Base-by-base conservation (phyloP, 2,888 invertebrate genomes). In the Oscheius sp. region DNA sequence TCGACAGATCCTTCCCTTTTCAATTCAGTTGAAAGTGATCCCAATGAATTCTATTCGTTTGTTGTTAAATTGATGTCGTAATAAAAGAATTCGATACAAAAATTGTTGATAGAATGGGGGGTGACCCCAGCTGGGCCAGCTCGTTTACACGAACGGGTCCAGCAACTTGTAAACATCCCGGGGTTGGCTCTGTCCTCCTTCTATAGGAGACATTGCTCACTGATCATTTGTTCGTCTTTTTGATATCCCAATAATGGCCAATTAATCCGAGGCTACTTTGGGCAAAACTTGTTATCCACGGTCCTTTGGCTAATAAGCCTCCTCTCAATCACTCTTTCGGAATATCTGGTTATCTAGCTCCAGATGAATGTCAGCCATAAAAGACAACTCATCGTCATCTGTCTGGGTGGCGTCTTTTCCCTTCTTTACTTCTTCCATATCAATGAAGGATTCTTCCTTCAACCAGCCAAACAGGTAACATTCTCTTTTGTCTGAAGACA, bases 231-330 rank as follows among this genome's bases (percentile, higher is more conserved):
- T 35, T 9, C 35, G 5, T 35, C 35, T 35, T 35, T n/a, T 35
- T 35, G 35, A 35, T 35, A 35, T 9, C 35, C 35, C 35, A 35
- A 35, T 35, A 35, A 35, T 35, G 35, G 35, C 35, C 35, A 35
- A 35, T 35, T 35, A 35, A 35, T 9, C 35, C 35, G 3, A 6
- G 35, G 35, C 35, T 35, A 35, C 35, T 35, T 35, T 35, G 5
- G 35, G 35, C 35, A 35, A 58, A 58, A 58, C 58, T 58, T n/a
- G 58, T 58, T 58, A 58, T 58, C 29, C 58, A 58, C 29, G 58
- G 29, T 58, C n/a, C 25, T 13, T n/a, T 12, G 58, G 29, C 58
- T 58, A 27, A 58, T 58, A n/a, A 49, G 29, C 12, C 13, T 29
- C 58, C 29, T 25, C 27, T 58, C 9, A 2, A 7, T 58, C 12